Evolutionary conservation across 2,797 vertebrate species (phyloP).

Genomic region (Pipistrellus nathusii): DNA sequence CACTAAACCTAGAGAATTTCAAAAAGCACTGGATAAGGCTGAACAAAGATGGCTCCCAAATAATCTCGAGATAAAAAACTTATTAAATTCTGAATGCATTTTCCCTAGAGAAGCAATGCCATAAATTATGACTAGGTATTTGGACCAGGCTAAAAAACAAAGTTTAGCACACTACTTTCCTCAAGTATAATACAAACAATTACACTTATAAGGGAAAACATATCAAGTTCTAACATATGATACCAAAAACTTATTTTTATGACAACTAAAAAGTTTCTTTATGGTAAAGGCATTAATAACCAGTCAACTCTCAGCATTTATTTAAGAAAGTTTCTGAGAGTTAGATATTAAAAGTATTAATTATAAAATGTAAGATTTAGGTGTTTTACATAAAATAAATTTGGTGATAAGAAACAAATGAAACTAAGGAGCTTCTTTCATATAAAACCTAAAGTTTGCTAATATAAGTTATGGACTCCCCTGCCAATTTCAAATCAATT

Average conservation of each 20-base stretch:
- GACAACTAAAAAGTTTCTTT: conserved; percentile 40
- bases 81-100: conserved; percentile 39
- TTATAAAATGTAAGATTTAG: background rate
- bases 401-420: conserved; percentile 27
- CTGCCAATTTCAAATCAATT: conserved; percentile 42
- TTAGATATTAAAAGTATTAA: background rate
- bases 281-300: background rate
- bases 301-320: background rate
- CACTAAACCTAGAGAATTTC: background rate
- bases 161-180: conserved; percentile 26
- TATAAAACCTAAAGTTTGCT: conserved; percentile 3
- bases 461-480: background rate
- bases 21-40: background rate
- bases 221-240: background rate
- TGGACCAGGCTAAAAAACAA: background rate
- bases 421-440: background rate
- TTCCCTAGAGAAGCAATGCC: background rate
- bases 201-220: conserved; percentile 20
- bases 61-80: conserved; percentile 13
- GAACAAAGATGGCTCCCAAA: background rate
- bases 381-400: conserved; percentile 26
- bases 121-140: conserved; percentile 30
- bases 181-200: conserved; percentile 8
- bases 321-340: conserved; percentile 18
- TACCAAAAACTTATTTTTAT: background rate